These are phyloP conservation scores for Apteryx owenii DNA, from an alignment of 2,113 vertebrate species.

Conservation along the genomic window DNA sequence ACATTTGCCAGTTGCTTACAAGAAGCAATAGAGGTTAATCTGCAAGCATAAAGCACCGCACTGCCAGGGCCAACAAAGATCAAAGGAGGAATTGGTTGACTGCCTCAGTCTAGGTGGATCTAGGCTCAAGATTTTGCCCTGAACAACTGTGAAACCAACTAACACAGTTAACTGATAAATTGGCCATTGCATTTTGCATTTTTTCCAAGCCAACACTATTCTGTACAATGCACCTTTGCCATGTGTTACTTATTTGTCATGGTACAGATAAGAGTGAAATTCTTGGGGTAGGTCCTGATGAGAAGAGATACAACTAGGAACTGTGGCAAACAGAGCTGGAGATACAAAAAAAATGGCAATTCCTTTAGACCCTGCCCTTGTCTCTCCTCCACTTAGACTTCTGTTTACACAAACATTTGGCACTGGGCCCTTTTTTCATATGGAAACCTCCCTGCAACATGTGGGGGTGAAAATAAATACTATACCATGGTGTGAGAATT, in stretches of 20 bases:
- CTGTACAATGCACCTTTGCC: background rate
- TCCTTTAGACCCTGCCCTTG: background rate
- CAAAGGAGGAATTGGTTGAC: background rate
- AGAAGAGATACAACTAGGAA: background rate
- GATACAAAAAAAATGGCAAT: background rate
- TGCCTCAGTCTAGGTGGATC: background rate
- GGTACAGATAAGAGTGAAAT: background rate
- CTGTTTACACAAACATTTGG: background rate
- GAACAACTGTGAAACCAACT: background rate
- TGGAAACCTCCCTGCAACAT: background rate
- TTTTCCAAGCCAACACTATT: background rate
- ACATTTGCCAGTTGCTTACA: background rate
- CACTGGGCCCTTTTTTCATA: background rate
- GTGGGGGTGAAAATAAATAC: background rate
- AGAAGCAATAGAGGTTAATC: background rate
- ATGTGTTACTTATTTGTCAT: accelerated
- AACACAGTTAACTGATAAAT: accelerated
- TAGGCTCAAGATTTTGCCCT: background rate
- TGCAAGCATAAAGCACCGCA: background rate
- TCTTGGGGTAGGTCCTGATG: background rate
- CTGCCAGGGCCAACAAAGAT: background rate
- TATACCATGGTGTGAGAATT: background rate
- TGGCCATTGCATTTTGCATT: background rate
- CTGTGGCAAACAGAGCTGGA: background rate
- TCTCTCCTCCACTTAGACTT: background rate